Conservation (phyloP, 2,797 vertebrate genomes). For the Myotis pilosus region DNA sequence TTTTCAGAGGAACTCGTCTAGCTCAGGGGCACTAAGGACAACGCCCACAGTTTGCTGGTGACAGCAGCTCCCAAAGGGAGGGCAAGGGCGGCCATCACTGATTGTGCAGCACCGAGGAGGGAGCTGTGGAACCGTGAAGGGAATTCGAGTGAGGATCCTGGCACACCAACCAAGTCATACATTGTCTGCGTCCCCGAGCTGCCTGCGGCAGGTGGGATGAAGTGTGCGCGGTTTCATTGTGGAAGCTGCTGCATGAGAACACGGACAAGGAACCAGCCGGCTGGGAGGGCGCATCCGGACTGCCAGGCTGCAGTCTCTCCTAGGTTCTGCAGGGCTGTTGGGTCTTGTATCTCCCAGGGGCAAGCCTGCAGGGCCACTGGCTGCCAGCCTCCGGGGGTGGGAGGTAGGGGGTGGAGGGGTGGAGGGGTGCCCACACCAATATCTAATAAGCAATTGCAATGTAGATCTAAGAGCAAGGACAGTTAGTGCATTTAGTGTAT, state of each 20-base stretch:
- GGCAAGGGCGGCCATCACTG: not conserved
- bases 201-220: not conserved
- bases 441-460: not conserved
- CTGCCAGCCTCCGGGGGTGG: not conserved
- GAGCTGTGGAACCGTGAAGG: not conserved
- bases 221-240: fast-evolving
- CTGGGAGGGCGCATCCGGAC: not conserved
- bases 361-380: not conserved
- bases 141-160: not conserved
- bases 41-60: not conserved
- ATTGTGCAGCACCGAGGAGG: not conserved
- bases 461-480: not conserved
- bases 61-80: not conserved
- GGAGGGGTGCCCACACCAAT: not conserved
- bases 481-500: no score
- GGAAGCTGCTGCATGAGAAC: not conserved
- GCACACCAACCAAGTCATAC: fast-evolving
- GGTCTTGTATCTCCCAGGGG: not conserved
- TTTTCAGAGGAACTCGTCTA: not conserved
- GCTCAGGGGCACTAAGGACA: not conserved
- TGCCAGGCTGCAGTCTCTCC: not conserved
- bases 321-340: not conserved
- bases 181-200: not conserved
- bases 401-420: no score
- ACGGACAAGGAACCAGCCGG: not conserved